Evolutionary conservation across 2,888 invertebrate genomes (phyloP).

Genomic region (Perizoma affinitatum): DNA sequence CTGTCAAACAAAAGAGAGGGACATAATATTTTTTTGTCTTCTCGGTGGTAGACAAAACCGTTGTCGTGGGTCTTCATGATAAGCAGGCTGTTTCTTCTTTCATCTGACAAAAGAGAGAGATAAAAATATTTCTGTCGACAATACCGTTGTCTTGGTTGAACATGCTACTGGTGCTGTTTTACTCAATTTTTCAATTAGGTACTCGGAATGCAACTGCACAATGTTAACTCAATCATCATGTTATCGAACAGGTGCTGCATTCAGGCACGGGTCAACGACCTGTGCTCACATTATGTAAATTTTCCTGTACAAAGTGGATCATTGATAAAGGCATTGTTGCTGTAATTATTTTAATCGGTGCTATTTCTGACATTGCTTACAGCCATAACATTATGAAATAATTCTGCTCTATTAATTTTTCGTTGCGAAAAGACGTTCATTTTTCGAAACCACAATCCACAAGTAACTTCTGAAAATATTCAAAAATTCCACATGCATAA

Average conservation of each 20-base stretch:
- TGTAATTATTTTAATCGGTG: slow-evolving; percentile 25
- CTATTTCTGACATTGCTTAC: not conserved
- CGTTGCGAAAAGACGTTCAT: not conserved
- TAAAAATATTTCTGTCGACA: too few relatives aligned
- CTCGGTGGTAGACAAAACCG: too few relatives aligned
- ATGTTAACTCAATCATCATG: slow-evolving; percentile 25
- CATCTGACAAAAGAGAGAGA: too few relatives aligned
- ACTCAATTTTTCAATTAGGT: not conserved
- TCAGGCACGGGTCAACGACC: slow-evolving; percentile 28
- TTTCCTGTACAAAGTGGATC: slow-evolving; percentile 37
- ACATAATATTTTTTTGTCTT: too few relatives aligned
- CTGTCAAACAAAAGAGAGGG: too few relatives aligned
- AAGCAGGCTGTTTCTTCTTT: too few relatives aligned
- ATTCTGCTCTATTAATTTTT: slow-evolving; percentile 21
- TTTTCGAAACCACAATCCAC: not conserved
- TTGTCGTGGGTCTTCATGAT: too few relatives aligned
- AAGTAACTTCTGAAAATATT: too few relatives aligned
- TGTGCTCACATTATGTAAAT: slow-evolving; percentile 34
- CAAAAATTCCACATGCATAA: too few relatives aligned
- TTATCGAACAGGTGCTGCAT: slow-evolving; percentile 38
- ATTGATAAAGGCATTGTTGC: slow-evolving; percentile 32
- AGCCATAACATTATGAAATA: slow-evolving; percentile 8
- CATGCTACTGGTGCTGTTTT: too few relatives aligned
- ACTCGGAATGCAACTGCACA: slow-evolving; percentile 17
- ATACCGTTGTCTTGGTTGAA: too few relatives aligned